A percentile compares a stretch with the other conserved stretches of the same genome.
These are phyloP conservation scores for Eolophus roseicapilla DNA, from an alignment of 2,113 vertebrate species.

Conservation along the genomic window DNA sequence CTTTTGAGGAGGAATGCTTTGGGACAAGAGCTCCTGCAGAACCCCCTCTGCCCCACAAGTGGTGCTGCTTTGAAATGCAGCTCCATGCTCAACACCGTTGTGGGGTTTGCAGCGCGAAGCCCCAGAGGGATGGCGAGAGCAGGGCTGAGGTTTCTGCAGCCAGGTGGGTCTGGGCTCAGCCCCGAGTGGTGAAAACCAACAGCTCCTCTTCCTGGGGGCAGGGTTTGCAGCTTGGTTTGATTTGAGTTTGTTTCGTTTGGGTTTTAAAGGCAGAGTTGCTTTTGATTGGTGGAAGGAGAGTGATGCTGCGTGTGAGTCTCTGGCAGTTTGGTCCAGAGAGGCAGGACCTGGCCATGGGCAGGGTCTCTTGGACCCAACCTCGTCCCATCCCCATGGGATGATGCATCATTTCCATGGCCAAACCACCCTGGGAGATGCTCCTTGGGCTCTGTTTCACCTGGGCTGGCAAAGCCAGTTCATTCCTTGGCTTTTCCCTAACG, in stretches of 20 bases:
- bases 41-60: background rate
- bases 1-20: background rate
- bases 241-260: background rate
- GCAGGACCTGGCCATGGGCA: too few species aligned
- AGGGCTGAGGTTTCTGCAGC: background rate
- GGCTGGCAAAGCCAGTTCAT: background rate
- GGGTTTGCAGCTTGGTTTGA: background rate
- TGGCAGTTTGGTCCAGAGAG: background rate
- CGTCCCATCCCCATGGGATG: background rate
- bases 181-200: rapidly evolving
- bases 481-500: background rate
- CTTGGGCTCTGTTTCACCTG: background rate
- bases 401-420: background rate
- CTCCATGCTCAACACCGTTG: rapidly evolving
- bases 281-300: background rate
- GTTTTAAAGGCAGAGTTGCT: background rate
- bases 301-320: rapidly evolving
- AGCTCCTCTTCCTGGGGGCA: background rate
- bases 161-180: background rate
- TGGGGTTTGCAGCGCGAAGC: background rate
- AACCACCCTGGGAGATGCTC: background rate
- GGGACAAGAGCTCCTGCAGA: background rate
- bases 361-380: background rate
- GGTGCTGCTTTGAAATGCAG: rapidly evolving
- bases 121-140: background rate